Evolutionary conservation across 2,888 invertebrate genomes (phyloP).

Genomic region (Drosophila neonasuta): DNA sequence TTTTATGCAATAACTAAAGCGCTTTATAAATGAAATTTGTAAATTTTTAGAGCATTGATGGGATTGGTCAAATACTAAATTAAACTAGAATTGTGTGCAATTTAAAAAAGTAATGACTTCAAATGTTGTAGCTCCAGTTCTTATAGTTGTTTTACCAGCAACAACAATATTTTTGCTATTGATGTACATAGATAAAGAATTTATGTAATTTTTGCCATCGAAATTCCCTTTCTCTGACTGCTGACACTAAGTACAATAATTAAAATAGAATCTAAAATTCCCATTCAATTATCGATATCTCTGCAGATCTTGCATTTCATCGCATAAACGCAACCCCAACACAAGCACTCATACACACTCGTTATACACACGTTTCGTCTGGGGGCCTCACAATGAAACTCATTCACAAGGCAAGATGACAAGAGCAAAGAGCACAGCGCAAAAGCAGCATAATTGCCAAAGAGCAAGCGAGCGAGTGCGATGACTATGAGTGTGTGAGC

Average conservation of each 20-base stretch:
- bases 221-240: too few species aligned
- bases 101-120: too few species aligned
- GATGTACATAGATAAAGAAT: too few species aligned
- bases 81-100: too few species aligned
- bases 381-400: constrained; percentile 46
- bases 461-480: constrained; percentile 11
- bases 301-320: constrained; percentile 8
- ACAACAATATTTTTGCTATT: too few species aligned
- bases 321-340: constrained; percentile 8
- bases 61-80: too few species aligned
- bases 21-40: too few species aligned
- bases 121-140: too few species aligned
- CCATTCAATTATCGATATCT: neutral
- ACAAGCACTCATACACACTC: constrained; percentile 9
- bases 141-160: too few species aligned
- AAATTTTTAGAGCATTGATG: too few species aligned
- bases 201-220: too few species aligned
- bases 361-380: constrained; percentile 1
- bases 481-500: neutral
- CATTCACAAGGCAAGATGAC: constrained; percentile 46
- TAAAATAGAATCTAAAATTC: neutral
- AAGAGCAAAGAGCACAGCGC: constrained; percentile 6
- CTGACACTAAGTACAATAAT: neutral
- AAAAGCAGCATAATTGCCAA: constrained; percentile 51
- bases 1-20: too few species aligned